phyloP scores from a whole-genome alignment of 2,888 invertebrate species.

The Thymelicus acteon region DNA sequence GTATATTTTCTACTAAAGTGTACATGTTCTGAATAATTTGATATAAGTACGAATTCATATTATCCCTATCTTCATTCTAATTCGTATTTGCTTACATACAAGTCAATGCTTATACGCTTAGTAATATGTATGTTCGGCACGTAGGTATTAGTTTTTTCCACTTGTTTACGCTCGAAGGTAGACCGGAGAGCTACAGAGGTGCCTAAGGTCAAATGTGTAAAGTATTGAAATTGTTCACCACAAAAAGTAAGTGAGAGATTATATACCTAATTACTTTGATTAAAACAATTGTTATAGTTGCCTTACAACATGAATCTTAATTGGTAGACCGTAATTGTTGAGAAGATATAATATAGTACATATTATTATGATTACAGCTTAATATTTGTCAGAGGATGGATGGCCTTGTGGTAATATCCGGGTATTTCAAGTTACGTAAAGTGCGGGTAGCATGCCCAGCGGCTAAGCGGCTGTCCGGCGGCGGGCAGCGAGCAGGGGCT shows the following conservation, averaged over 20 bases:
- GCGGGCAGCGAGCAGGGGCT: slow-evolving; percentile 31
- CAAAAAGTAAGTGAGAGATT: background rate
- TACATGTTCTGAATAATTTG: background rate
- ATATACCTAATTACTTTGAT: background rate
- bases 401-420: slow-evolving; percentile 75
- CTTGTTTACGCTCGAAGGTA: background rate
- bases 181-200: slow-evolving; percentile 5
- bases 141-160: slow-evolving; percentile 11
- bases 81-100: background rate
- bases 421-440: slow-evolving; percentile 72
- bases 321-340: slow-evolving; percentile 1
- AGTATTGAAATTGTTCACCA: background rate
- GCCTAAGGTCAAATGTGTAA: background rate
- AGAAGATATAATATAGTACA: background rate
- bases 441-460: slow-evolving; percentile 47
- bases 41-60: background rate
- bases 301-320: too few relatives aligned
- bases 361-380: slow-evolving; percentile 20
- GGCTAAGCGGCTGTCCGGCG: too few relatives aligned
- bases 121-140: background rate
- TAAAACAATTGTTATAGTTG: background rate
- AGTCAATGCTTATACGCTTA: background rate
- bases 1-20: background rate
- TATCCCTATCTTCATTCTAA: background rate
- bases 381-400: slow-evolving; percentile 54